Conservation (phyloP, 2,797 vertebrate genomes). For the Catharus ustulatus region DNA sequence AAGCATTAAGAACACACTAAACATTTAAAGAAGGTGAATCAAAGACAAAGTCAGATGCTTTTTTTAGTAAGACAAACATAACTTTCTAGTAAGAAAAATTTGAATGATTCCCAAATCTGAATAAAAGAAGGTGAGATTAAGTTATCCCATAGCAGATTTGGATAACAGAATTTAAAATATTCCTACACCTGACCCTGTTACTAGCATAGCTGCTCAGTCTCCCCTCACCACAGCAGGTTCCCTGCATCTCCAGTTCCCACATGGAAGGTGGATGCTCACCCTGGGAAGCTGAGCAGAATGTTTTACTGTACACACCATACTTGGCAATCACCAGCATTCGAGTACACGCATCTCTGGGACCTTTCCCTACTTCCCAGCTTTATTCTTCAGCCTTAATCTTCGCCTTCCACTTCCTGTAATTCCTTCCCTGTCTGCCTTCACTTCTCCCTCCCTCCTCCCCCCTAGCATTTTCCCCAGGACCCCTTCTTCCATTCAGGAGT, state of each 20-base stretch:
- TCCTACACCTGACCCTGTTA: not conserved
- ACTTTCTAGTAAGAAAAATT: not conserved
- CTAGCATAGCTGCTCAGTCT: not conserved
- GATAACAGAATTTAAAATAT: not conserved
- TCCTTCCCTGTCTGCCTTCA: rapidly evolving
- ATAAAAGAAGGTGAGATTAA: not conserved
- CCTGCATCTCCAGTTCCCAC: rapidly evolving
- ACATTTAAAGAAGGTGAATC: not conserved
- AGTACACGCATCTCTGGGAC: rapidly evolving
- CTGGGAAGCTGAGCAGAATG: not conserved
- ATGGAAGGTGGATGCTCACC: rapidly evolving
- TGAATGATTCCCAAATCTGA: not conserved
- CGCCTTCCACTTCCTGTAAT: not conserved
- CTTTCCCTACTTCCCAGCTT: not conserved
- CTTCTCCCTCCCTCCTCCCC: not conserved
- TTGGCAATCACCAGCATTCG: not conserved
- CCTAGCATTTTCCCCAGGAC: not conserved
- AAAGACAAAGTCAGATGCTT: not conserved
- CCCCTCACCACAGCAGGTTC: rapidly evolving
- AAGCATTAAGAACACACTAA: not conserved
- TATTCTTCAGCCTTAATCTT: not conserved
- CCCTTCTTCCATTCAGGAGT: not conserved
- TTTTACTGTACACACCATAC: rapidly evolving
- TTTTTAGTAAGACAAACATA: not conserved
- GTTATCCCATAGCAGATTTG: not conserved